Base-by-base conservation (phyloP, 2,113 vertebrate genomes). In the Fregetta grallaria region DNA sequence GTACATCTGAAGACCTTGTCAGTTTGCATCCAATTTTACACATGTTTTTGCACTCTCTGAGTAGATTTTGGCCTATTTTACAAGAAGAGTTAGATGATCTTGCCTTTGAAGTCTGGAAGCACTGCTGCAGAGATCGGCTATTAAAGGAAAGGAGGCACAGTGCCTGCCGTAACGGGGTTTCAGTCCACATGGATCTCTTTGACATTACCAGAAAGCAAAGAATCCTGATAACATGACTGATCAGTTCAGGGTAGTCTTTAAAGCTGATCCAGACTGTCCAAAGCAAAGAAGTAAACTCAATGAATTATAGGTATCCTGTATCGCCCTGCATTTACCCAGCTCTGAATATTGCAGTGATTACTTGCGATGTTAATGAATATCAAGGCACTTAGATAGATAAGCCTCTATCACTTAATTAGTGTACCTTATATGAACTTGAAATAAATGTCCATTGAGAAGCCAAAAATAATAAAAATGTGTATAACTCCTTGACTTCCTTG, bases 1-100 rank as follows among this genome's bases (percentile, higher is more conserved):
- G 65, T 68, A 78, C 62, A 90, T 95, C 90, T 92, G 90, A 94
- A 96, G 49, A 76, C 47, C 74, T 78, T 97, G 95, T 95, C 95
- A 96, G 90, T 85, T 96, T 91, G 40, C 61, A 93, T 97, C 90
- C 84, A 93, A 62, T 91, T 96, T 93, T 94, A 96, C 95, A 95
- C 20, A 18, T 49, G 13, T 72, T 93, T 96, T 95, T 96, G 70
- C 70, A n/a, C 70, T 92, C 86, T 94, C 77, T 85, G 90, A 70
- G 53, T 90, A 87, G 92, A 87, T 44, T 61, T 94, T 85, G 91
- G 65, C 94, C 91, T 96, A 85, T 92, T 97, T 95, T 96, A 87
- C 73, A 61, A 89, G 80, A 77, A 38, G 56, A 85, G 40, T 92
- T 94, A 78, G 91, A 52, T 91, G 84, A 75, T 87, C 27, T 71